phyloP scores from a whole-genome alignment of 2,888 invertebrate species.

The Cephus sareptanus region DNA sequence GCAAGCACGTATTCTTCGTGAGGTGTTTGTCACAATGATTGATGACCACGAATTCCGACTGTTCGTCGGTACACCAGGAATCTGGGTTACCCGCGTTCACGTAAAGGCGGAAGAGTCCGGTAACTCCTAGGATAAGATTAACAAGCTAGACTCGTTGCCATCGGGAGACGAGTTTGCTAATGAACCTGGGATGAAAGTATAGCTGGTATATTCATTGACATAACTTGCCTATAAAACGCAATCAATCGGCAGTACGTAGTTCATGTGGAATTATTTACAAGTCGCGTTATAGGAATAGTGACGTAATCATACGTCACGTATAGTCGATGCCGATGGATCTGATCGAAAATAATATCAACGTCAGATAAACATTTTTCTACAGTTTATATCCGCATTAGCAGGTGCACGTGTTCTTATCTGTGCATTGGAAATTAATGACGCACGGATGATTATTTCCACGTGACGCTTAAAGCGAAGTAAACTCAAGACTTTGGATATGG shows the following conservation, averaged over 20 bases:
- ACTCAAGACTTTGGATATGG: not conserved
- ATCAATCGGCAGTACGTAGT: not conserved
- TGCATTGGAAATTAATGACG: not conserved
- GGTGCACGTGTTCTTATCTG: not conserved
- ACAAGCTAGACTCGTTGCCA: not conserved
- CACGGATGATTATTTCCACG: not conserved
- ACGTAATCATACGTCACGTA: not conserved
- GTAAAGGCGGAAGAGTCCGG: slow-evolving; percentile 34
- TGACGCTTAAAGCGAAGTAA: not conserved
- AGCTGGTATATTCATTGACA: not conserved
- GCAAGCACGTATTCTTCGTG: slow-evolving; percentile 15
- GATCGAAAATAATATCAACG: too few relatives aligned
- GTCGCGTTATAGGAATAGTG: not conserved
- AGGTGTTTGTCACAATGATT: slow-evolving; percentile 21
- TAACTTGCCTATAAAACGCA: not conserved
- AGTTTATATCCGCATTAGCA: not conserved
- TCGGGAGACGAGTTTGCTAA: slow-evolving; percentile 22
- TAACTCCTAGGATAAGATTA: not conserved
- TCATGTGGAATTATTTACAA: not conserved
- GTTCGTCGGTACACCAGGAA: slow-evolving; percentile 18
- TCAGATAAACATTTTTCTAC: too few relatives aligned
- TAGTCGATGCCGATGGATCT: not conserved
- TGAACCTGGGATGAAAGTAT: slow-evolving; percentile 17
- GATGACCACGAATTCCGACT: slow-evolving; percentile 19
- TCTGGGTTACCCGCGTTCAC: slow-evolving; percentile 40